Evolutionary conservation across 1,140 invertebrate genomes (phyloP), one percentile per base, ranked within the genome.

Genomic region (Drosophila grimshawi): DNA sequence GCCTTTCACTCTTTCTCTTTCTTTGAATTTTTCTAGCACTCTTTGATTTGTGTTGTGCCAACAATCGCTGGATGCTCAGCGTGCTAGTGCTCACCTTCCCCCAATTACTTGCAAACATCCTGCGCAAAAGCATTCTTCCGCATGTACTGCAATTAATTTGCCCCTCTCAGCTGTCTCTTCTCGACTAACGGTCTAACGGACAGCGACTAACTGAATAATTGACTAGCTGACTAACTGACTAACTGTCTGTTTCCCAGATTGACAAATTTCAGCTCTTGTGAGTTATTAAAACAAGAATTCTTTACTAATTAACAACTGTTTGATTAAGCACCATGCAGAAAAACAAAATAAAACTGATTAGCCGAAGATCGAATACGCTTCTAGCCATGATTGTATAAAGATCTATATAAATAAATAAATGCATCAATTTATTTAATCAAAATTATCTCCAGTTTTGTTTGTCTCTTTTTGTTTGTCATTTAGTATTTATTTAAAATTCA

Each of bases 11-110:
- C 35, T 46, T 10, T 37, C 43, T 30, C 41, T n/a, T 41, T 0
- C 5, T 35, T 33, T n/a, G 7, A 19, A 45, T 45, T 53, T 59
- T 62, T 46, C 10, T 41, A 11, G 41, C 6, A 29, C 30, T 19
- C 57, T 33, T 63, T 89, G 70, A 89, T 89, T 89, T 76, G 71
- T 89, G 85, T 89, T 89, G 75, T 89, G 85, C 86, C 85, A 89
- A 89, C 85, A 85, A 69, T 78, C 71, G 52, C 63, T 45, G 78
- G 64, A 64, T 55, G 66, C 57, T 30, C 83, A 86, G 85, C 76
- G 52, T 67, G 85, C 43, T 67, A 27, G 55, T 66, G 83, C 19
- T 19, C 19, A 19, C 29, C 41, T 4, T 5, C 11, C 7, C 27
- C 19, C 65, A n/a, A 19, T 19, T 19, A 19, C 19, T 19, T 48